These are phyloP conservation scores for Podarcis raffonei DNA, from an alignment of 2,113 vertebrate species.

Conservation along the genomic window DNA sequence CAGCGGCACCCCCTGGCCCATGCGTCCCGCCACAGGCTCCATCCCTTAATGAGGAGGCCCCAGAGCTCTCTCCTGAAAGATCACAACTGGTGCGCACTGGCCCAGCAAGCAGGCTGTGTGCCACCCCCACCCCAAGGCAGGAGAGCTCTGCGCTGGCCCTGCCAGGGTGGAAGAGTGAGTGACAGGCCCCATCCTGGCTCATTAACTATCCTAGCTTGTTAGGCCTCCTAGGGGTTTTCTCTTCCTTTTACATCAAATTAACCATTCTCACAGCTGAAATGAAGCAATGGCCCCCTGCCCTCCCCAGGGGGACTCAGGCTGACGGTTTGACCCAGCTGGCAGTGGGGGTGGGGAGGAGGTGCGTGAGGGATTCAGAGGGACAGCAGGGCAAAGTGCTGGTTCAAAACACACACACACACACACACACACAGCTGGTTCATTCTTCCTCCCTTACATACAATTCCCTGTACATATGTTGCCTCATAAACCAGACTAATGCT, in stretches of 20 bases:
- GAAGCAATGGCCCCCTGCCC: conserved; percentile 10
- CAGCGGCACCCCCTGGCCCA: background rate
- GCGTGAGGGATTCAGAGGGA: background rate
- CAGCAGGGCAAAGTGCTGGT: background rate
- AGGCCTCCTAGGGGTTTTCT: background rate
- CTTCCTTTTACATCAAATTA: conserved; percentile 36
- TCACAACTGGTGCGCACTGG: background rate
- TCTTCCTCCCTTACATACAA: background rate
- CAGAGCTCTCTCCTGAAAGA: background rate
- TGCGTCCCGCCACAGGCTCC: background rate
- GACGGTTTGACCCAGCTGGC: background rate
- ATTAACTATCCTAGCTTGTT: conserved; percentile 24
- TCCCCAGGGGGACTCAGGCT: background rate
- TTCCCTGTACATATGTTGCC: background rate
- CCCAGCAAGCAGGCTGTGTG: background rate
- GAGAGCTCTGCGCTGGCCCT: background rate
- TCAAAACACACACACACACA: background rate
- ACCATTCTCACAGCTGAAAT: conserved; percentile 13
- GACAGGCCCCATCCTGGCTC: conserved; percentile 34
- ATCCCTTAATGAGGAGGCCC: background rate
- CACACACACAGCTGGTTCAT: background rate
- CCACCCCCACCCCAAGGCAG: background rate
- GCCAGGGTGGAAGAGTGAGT: conserved; percentile 13
- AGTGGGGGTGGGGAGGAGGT: fast-evolving
- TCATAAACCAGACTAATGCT: background rate